Percentiles rank a stretch among this genome's conserved stretches.
phyloP scores from a whole-genome alignment of 2,888 invertebrate species.

The Caenorhabditis sp. region DNA sequence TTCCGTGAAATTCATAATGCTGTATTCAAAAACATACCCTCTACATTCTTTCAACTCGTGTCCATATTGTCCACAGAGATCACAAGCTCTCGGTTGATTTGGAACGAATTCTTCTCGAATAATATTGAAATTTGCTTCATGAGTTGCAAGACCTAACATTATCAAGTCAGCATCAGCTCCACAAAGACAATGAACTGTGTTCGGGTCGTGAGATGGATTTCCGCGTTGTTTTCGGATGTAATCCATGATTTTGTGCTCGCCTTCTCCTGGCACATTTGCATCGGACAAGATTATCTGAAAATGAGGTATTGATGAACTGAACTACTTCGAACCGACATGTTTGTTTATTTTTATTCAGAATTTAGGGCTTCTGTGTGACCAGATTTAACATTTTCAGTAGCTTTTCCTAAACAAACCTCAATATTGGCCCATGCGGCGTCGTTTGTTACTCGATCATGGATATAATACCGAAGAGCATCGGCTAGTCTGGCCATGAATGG shows the following conservation, averaged over 20 bases:
- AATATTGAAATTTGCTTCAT: slow-evolving; percentile 98
- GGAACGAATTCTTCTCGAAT: slow-evolving; percentile 96
- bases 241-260: slow-evolving; percentile 99
- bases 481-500: slow-evolving; percentile 69
- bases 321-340: too few relatives aligned
- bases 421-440: slow-evolving; percentile 94
- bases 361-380: too few relatives aligned
- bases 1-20: background rate
- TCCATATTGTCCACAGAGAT: slow-evolving; percentile 83
- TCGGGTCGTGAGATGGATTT: slow-evolving; percentile 87
- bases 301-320: too few relatives aligned
- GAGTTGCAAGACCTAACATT: slow-evolving; percentile 94
- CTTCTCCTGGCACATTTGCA: slow-evolving; percentile 96
- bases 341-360: too few relatives aligned
- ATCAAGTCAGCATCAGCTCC: slow-evolving; percentile 95
- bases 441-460: slow-evolving; percentile 84
- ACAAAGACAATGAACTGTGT: slow-evolving; percentile 93
- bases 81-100: slow-evolving; percentile 92
- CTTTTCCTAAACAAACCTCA: slow-evolving; percentile 75
- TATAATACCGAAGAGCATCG: slow-evolving; percentile 78
- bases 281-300: slow-evolving; percentile 85
- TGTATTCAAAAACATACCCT: slow-evolving; percentile 37
- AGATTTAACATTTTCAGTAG: background rate
- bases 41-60: slow-evolving; percentile 72
- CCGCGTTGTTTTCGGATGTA: slow-evolving; percentile 88